Evolutionary conservation across 2,888 invertebrate genomes (phyloP), one percentile per base, ranked within the genome.

Genomic region (Argyresthia albistria): DNA sequence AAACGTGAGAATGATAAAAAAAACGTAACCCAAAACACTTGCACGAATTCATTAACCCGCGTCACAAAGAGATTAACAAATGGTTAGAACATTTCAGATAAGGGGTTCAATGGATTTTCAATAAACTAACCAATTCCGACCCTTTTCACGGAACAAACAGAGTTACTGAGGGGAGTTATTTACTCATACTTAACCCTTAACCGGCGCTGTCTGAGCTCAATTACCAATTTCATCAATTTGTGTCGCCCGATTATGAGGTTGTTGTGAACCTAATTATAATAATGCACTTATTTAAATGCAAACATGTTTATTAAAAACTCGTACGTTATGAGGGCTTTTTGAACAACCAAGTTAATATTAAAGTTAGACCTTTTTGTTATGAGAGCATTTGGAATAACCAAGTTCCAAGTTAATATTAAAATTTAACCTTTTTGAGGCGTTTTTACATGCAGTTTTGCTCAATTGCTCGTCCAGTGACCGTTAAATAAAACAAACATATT

Each of bases 161-260:
- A 42, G 12, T 35, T 25, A 46, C 25, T 47, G 36, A 39, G 25
- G 39, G 36, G 73, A 83, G 77, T 77, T 80, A 80, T 81, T 82
- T 80, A 72, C 72, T 73, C 67, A 70, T 65, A 75, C 66, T 84
- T 82, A 84, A 82, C 86, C 82, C 80, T 76, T 82, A 64, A 67
- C 80, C 65, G 14, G n/a, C n/a, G n/a, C 36, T 35, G 35, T 59
- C 55, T 60, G 65, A 62, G 61, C 52, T 57, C 51, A 57, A 58
- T 63, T 59, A 66, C 63, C 73, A 68, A 67, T 66, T 69, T 61
- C 63, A 79, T 79, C 73, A 73, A 77, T 79, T 76, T 69, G 70
- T 75, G 59, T 63, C 66, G 67, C 61, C 64, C 66, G 66, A 35
- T 49, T 42, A 66, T 66, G 62, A 58, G 57, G 59, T 59, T 61